These are phyloP conservation scores for Drosophila tanythrix DNA, from an alignment of 2,888 invertebrate species.

Conservation along the genomic window DNA sequence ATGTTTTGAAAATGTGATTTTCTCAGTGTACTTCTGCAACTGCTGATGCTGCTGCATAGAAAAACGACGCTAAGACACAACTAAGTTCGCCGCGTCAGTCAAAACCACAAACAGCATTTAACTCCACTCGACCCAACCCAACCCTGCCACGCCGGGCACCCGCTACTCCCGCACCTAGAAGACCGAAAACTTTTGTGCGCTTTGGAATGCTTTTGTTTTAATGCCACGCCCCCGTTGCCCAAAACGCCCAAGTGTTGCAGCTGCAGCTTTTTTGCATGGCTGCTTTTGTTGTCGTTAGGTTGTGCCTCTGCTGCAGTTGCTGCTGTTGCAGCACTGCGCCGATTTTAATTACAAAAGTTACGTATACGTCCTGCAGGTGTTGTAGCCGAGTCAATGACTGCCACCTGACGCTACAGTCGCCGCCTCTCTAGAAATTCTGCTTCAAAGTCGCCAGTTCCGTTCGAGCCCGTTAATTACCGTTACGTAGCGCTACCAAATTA, in stretches of 20 bases:
- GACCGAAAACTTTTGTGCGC: slow-evolving; percentile 66
- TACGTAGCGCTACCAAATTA: slow-evolving; percentile 29
- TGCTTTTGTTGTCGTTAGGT: slow-evolving; percentile 63
- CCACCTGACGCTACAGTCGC: slow-evolving; percentile 36
- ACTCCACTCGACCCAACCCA: slow-evolving; percentile 35
- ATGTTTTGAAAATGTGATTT: not conserved
- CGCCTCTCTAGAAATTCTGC: slow-evolving; percentile 55
- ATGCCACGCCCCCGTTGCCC: slow-evolving; percentile 48
- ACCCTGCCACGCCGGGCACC: not conserved
- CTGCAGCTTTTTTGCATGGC: slow-evolving; percentile 71
- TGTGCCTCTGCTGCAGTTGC: slow-evolving; percentile 11
- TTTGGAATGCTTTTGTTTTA: slow-evolving; percentile 67
- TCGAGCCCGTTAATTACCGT: slow-evolving; percentile 77
- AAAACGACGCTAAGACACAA: slow-evolving; percentile 59
- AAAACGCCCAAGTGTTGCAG: slow-evolving; percentile 35
- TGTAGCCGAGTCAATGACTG: slow-evolving; percentile 65
- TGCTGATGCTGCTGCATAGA: slow-evolving; percentile 32
- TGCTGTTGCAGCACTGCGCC: slow-evolving; percentile 64
- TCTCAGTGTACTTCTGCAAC: slow-evolving; percentile 20
- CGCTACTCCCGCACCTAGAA: not conserved
- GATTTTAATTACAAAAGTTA: slow-evolving; percentile 81
- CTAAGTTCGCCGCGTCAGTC: slow-evolving; percentile 64
- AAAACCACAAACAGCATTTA: slow-evolving; percentile 71
- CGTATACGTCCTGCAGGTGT: slow-evolving; percentile 79
- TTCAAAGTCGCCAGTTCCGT: slow-evolving; percentile 78